These are phyloP conservation scores for Sipunculus nudus DNA, from an alignment of 2,888 invertebrate species.

Conservation along the genomic window DNA sequence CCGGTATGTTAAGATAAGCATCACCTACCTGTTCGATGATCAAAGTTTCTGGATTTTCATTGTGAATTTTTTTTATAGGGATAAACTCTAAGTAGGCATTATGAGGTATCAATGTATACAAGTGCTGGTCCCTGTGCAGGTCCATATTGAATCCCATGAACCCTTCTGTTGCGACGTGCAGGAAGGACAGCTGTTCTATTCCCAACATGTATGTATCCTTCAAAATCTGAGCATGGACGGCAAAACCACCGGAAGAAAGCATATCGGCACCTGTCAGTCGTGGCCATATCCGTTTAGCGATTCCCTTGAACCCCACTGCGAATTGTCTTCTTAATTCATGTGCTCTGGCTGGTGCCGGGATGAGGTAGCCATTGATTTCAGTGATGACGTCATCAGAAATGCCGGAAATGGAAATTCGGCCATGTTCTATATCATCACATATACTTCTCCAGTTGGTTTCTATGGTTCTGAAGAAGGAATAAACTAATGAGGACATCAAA, in stretches of 20 bases:
- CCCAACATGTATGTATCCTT: slow-evolving; percentile 25
- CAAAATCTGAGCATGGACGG: slow-evolving; percentile 23
- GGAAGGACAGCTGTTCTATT: slow-evolving; percentile 28
- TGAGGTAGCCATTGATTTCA: slow-evolving; percentile 6
- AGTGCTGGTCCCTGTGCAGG: slow-evolving; percentile 1
- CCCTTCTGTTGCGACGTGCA: slow-evolving; percentile 58
- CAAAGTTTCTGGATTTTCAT: slow-evolving; percentile 55
- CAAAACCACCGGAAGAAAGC: slow-evolving; percentile 38
- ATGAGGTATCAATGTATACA: neutral
- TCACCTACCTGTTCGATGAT: slow-evolving; percentile 47
- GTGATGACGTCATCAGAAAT: neutral
- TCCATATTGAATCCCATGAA: slow-evolving; percentile 47
- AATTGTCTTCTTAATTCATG: slow-evolving; percentile 19
- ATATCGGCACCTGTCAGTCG: slow-evolving; percentile 29
- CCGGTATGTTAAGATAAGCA: too few relatives aligned
- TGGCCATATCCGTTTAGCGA: slow-evolving; percentile 41
- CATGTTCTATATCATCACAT: slow-evolving; percentile 38
- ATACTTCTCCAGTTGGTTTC: slow-evolving; percentile 34
- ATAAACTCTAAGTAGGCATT: slow-evolving; percentile 41
- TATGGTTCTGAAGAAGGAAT: slow-evolving; percentile 36
- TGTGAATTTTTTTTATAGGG: slow-evolving; percentile 34
- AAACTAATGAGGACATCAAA: slow-evolving; percentile 39
- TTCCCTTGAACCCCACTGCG: slow-evolving; percentile 40
- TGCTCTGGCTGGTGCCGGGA: slow-evolving; percentile 18
- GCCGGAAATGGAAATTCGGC: slow-evolving; percentile 6